Percentiles rank a stretch among this genome's conserved stretches.
Evolutionary conservation across 2,888 invertebrate species (phyloP).

Genomic region (Pyrgus malvae): DNA sequence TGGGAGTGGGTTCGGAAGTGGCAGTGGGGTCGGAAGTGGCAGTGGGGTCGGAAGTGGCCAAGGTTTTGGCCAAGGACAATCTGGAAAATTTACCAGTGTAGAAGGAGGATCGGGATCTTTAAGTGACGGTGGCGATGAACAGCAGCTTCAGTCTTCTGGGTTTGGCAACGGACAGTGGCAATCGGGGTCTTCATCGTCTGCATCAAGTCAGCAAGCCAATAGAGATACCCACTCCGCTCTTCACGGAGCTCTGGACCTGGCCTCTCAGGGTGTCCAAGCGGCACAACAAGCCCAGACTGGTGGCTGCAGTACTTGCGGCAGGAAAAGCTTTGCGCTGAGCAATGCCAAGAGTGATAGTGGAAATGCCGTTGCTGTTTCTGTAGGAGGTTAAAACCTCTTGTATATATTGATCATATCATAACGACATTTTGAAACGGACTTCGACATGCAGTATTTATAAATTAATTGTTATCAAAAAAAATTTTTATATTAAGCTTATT

Average conservation of each 20-base stretch:
- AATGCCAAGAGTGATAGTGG: conserved; percentile 69
- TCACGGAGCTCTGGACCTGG: conserved; percentile 56
- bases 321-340: conserved; percentile 63
- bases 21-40: too few relatives aligned
- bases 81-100: conserved; percentile 13
- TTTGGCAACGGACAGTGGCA: conserved; percentile 32
- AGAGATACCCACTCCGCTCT: conserved; percentile 45
- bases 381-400: conserved; percentile 57
- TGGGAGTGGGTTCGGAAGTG: conserved; percentile 13
- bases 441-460: too few relatives aligned
- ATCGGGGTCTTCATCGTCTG: conserved; percentile 22
- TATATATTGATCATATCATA: not conserved
- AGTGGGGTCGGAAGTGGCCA: conserved; percentile 8
- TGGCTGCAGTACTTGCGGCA: conserved; percentile 62
- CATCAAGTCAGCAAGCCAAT: conserved; percentile 27
- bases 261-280: conserved; percentile 56
- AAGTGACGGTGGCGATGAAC: conserved; percentile 26
- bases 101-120: conserved; percentile 9
- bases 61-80: conserved; percentile 6
- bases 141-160: conserved; percentile 29
- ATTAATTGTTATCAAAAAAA: too few relatives aligned
- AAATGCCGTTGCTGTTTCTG: conserved; percentile 65
- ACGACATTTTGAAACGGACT: not conserved
- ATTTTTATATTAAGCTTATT: too few relatives aligned
- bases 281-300: conserved; percentile 38